These are phyloP conservation scores for Cryptocheilus praepositus DNA, from an alignment of 2,888 invertebrate genomes.

Conservation along the genomic window DNA sequence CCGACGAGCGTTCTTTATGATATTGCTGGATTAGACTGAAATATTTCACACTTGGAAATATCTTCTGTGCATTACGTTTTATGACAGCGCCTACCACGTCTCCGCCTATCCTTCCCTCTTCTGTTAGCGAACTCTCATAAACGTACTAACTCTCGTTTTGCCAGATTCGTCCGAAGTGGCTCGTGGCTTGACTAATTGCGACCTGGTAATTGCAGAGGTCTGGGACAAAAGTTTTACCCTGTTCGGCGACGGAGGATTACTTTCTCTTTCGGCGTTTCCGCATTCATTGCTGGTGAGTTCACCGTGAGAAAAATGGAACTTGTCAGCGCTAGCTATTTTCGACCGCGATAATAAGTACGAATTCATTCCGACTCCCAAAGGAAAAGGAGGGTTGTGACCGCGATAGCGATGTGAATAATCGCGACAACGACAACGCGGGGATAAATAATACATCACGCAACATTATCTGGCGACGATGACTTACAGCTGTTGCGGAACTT, in stretches of 20 bases:
- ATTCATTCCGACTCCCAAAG: conserved; percentile 67
- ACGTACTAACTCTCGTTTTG: conserved; percentile 62
- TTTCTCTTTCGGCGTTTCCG: conserved; percentile 7
- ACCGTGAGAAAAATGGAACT: conserved; percentile 49
- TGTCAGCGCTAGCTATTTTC: conserved; percentile 35
- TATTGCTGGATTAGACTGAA: conserved; percentile 74
- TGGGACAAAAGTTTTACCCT: conserved; percentile 28
- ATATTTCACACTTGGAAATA: conserved; percentile 74
- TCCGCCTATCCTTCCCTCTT: conserved; percentile 21
- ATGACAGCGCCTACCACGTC: conserved; percentile 55
- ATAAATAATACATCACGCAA: conserved; percentile 70
- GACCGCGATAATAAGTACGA: conserved; percentile 58
- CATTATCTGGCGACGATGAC: conserved; percentile 69
- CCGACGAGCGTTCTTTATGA: conserved; percentile 71
- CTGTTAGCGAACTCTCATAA: conserved; percentile 55
- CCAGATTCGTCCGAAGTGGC: conserved; percentile 43
- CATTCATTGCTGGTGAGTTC: background rate
- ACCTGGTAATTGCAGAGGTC: conserved; percentile 44
- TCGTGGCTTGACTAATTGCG: conserved; percentile 46
- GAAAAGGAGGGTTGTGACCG: conserved; percentile 51
- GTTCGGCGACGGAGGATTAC: no score
- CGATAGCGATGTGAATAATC: conserved; percentile 72
- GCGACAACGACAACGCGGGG: conserved; percentile 63
- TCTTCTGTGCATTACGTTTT: conserved; percentile 71
- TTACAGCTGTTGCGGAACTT: conserved; percentile 57